Percentiles rank a stretch among this genome's conserved stretches.
Evolutionary conservation across 2,888 invertebrate genomes (phyloP).

Genomic region (Strigamia crassipes): DNA sequence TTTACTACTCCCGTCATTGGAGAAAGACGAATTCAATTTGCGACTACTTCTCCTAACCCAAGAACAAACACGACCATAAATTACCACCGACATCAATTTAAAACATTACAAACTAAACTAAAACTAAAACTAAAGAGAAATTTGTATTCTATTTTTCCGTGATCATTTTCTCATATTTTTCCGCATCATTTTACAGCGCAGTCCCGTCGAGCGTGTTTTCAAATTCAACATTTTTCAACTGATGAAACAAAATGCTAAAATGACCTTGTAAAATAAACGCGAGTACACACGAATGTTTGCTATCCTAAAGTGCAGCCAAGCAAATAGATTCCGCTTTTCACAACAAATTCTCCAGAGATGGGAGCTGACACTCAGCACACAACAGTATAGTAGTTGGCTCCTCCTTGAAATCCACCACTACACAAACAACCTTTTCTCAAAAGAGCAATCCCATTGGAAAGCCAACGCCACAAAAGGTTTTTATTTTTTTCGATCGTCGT

Average conservation of each 20-base stretch:
- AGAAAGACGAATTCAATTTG: neutral
- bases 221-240: neutral
- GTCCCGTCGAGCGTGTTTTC: too few species aligned
- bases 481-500: neutral
- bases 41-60: neutral
- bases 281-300: neutral
- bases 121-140: too few species aligned
- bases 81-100: neutral
- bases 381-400: neutral
- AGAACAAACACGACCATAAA: neutral
- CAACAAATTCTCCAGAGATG: slow-evolving; percentile 3
- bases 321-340: slow-evolving; percentile 4
- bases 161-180: neutral
- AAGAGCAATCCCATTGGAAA: slow-evolving; percentile 10
- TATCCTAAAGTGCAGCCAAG: slow-evolving; percentile 10
- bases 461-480: neutral
- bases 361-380: neutral
- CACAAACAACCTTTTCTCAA: neutral
- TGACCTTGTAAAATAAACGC: neutral
- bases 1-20: neutral
- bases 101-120: too few species aligned
- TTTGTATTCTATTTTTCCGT: too few species aligned
- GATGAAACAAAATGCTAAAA: neutral
- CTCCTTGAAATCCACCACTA: slow-evolving; percentile 2
- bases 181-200: too few species aligned